These are phyloP conservation scores for Gymnodraco acuticeps DNA, from an alignment of 2,797 vertebrate genomes.

Conservation along the genomic window DNA sequence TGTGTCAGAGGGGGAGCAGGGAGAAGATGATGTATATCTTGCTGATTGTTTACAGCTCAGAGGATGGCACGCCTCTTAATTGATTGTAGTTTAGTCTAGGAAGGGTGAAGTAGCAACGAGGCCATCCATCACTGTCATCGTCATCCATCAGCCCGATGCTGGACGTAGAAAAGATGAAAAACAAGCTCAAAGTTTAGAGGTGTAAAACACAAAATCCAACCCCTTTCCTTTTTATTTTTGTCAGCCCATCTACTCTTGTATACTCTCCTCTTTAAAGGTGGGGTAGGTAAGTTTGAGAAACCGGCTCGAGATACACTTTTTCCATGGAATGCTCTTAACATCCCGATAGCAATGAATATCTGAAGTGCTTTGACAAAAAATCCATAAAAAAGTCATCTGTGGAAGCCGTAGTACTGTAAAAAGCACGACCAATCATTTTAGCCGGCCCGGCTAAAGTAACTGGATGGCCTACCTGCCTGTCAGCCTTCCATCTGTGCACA, in stretches of 20 bases:
- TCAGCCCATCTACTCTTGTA: not conserved
- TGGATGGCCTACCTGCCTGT: too few relatives aligned
- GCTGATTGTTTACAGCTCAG: slow-evolving; percentile 57
- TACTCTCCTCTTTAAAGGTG: not conserved
- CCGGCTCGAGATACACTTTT: too few relatives aligned
- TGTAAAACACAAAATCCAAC: slow-evolving; percentile 2
- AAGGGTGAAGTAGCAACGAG: slow-evolving; percentile 24
- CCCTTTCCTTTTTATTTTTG: not conserved
- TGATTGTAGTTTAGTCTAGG: slow-evolving; percentile 57
- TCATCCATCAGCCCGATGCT: slow-evolving; percentile 28
- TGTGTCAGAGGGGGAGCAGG: not conserved
- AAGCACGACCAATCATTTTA: too few relatives aligned
- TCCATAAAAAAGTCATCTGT: too few relatives aligned
- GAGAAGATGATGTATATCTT: slow-evolving; percentile 43
- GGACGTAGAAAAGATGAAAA: slow-evolving; percentile 39
- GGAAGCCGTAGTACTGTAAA: too few relatives aligned
- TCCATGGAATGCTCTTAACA: too few relatives aligned
- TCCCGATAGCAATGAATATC: too few relatives aligned
- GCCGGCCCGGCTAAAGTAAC: too few relatives aligned
- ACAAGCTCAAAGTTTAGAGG: slow-evolving; percentile 22
- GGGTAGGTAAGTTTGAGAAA: too few relatives aligned
- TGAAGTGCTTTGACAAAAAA: too few relatives aligned
- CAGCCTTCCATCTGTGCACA: too few relatives aligned
- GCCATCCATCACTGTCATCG: slow-evolving; percentile 49
- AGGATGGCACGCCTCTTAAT: slow-evolving; percentile 47